Conservation (phyloP, 2,797 vertebrate species). For the Pitangus sulphuratus region DNA sequence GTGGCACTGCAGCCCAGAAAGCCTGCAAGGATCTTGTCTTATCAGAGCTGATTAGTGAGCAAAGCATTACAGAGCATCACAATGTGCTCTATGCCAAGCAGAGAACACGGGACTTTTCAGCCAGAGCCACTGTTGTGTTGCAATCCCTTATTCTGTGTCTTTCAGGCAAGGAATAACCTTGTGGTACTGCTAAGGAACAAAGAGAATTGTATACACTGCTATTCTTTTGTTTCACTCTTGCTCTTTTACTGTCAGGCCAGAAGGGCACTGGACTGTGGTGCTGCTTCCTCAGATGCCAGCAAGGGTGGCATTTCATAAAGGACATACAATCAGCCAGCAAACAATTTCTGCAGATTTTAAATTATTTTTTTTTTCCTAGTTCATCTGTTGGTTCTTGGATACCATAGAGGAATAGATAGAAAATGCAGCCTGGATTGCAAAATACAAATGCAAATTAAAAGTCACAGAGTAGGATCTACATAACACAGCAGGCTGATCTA, state of each 20-base stretch:
- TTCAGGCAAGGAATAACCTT: neutral
- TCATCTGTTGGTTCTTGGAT: neutral
- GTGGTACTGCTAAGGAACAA: neutral
- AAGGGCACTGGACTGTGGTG: neutral
- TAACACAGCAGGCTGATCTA: neutral
- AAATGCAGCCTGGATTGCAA: neutral
- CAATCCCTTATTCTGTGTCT: neutral
- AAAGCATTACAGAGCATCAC: neutral
- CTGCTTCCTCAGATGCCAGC: neutral
- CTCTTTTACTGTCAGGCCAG: neutral
- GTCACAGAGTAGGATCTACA: neutral
- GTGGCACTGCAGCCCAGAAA: neutral
- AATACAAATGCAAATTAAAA: neutral
- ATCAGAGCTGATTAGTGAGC: neutral
- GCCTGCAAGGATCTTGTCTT: neutral
- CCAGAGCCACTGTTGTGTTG: neutral
- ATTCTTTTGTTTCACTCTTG: neutral
- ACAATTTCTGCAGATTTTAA: neutral
- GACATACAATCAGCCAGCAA: neutral
- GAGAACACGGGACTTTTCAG: neutral
- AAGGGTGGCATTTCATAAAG: neutral
- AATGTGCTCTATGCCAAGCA: neutral
- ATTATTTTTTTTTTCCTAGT: neutral
- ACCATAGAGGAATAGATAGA: neutral
- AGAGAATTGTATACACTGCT: neutral